Evolutionary conservation across 1,140 invertebrate species (phyloP).

Genomic region (Macrotrachela quadricornifera): DNA sequence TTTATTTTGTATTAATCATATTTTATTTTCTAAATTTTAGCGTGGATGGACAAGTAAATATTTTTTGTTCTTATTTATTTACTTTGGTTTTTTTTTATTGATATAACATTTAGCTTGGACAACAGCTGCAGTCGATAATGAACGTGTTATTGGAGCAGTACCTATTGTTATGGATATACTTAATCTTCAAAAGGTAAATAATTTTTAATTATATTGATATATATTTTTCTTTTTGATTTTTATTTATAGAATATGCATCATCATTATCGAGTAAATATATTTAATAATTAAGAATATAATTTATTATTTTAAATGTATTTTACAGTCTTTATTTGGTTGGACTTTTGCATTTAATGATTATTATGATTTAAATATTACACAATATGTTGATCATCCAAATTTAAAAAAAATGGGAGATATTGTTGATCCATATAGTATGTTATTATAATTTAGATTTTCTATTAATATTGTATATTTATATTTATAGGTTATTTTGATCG

Average conservation of each 20-base stretch:
- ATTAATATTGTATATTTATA: not conserved
- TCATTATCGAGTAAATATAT: slow-evolving; percentile 13
- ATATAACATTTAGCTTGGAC: slow-evolving; percentile 11
- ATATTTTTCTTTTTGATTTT: not conserved
- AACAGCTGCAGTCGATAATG: slow-evolving; percentile 1
- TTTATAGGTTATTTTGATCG: slow-evolving; percentile 18
- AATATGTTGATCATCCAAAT: not conserved
- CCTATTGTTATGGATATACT: slow-evolving; percentile 23
- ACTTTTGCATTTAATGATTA: slow-evolving; percentile 10
- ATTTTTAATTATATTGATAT: not conserved
- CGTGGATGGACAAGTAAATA: slow-evolving; percentile 11
- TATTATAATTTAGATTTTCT: not conserved
- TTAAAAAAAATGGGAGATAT: slow-evolving; percentile 2
- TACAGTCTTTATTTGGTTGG: slow-evolving; percentile 4
- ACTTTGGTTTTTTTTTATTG: too few species aligned
- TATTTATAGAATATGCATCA: slow-evolving; percentile 18
- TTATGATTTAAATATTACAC: slow-evolving; percentile 8
- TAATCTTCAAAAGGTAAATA: slow-evolving; percentile 17
- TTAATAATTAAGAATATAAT: not conserved
- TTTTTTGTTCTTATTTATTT: slow-evolving; percentile 15
- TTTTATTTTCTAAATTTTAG: not conserved
- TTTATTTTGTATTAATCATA: not conserved
- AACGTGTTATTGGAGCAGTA: slow-evolving; percentile 17
- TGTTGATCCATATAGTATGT: slow-evolving; percentile 3
- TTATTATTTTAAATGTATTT: not conserved